A percentile compares a stretch with the other conserved stretches of the same genome.
phyloP scores from a whole-genome alignment of 2,797 vertebrate species.

The Oceanodroma leucorhoa region DNA sequence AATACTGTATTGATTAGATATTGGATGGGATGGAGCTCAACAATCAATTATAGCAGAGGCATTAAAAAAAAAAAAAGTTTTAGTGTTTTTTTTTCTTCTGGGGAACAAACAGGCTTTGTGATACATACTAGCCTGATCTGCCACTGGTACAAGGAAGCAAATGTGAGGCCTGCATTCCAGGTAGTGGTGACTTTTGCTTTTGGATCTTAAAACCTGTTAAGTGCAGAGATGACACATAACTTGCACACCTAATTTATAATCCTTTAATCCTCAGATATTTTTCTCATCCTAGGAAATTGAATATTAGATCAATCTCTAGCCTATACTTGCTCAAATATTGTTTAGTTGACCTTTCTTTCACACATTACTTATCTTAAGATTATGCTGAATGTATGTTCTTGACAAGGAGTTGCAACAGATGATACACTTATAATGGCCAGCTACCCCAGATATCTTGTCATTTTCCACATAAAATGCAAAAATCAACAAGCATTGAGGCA shows the following conservation, averaged over 20 bases:
- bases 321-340: background rate
- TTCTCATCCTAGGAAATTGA: background rate
- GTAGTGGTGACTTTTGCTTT: background rate
- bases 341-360: constrained; percentile 36
- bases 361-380: constrained; percentile 14
- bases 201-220: background rate
- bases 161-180: background rate
- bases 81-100: background rate
- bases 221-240: background rate
- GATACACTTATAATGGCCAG: background rate
- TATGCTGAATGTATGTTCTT: background rate
- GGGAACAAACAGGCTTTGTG: background rate
- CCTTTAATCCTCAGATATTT: constrained; percentile 22
- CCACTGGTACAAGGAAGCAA: background rate
- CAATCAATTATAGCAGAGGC: background rate
- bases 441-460: background rate
- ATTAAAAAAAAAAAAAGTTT: background rate
- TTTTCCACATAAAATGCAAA: background rate
- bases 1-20: background rate
- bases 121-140: background rate
- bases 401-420: constrained; percentile 1
- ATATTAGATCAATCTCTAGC: background rate
- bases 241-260: background rate
- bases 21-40: background rate
- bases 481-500: background rate